These are phyloP conservation scores for Corythornis cristatus DNA, from an alignment of 2,113 vertebrate species.

Conservation along the genomic window DNA sequence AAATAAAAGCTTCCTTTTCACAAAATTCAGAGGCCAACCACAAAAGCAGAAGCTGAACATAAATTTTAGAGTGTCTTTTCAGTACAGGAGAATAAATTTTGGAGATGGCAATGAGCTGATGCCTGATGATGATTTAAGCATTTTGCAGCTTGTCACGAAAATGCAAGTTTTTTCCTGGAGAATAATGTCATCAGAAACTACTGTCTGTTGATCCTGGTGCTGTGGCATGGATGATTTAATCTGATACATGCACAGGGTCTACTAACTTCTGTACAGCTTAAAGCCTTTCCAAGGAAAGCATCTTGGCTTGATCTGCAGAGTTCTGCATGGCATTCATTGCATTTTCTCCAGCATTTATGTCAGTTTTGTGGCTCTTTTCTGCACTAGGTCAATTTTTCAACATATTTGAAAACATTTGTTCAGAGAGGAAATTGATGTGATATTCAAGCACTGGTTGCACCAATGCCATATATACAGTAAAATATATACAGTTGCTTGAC, in stretches of 20 bases:
- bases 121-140: background rate
- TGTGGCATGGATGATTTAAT: background rate
- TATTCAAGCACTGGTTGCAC: background rate
- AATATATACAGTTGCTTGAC: background rate
- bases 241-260: background rate
- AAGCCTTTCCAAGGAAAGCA: background rate
- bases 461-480: background rate
- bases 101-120: background rate
- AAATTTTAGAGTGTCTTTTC: background rate
- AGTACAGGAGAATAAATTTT: background rate
- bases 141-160: background rate
- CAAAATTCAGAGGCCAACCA: background rate
- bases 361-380: conserved; percentile 34
- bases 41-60: background rate
- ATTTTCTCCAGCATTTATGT: conserved; percentile 41
- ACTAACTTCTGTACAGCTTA: background rate
- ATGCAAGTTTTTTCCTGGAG: background rate
- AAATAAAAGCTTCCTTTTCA: background rate
- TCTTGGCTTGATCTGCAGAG: background rate
- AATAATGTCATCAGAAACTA: background rate
- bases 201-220: background rate
- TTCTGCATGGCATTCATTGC: conserved; percentile 10
- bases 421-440: background rate
- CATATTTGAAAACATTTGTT: conserved; percentile 19
- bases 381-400: conserved; percentile 35